Conservation (phyloP, 2,888 invertebrate species). For the Conistra vaccinii region DNA sequence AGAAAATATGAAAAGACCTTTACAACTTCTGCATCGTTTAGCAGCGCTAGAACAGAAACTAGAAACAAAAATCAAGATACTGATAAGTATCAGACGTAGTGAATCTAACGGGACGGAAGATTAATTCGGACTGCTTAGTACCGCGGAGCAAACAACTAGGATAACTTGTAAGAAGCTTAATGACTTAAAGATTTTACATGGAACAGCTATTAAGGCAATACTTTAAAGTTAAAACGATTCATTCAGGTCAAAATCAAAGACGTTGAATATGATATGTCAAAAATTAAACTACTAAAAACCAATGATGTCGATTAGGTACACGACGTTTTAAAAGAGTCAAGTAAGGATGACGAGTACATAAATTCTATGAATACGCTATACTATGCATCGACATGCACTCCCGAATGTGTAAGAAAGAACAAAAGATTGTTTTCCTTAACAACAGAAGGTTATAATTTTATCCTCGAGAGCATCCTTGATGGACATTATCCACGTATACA, state of each 20-base stretch:
- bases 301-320: slow-evolving; percentile 3
- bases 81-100: neutral
- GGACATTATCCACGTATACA: slow-evolving; percentile 60
- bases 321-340: neutral
- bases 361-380: neutral
- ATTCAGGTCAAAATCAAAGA: neutral
- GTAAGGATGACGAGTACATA: neutral
- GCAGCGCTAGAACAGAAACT: neutral
- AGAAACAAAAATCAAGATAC: slow-evolving; percentile 10
- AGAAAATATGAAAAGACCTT: neutral
- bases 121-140: slow-evolving; percentile 9
- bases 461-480: slow-evolving; percentile 54
- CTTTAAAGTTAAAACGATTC: neutral
- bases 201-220: neutral
- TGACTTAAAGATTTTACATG: neutral
- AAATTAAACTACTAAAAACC: neutral
- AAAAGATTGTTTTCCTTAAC: slow-evolving; percentile 27
- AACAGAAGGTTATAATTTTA: slow-evolving; percentile 45
- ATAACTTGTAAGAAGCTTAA: slow-evolving; percentile 9
- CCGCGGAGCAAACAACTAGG: neutral
- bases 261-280: neutral
- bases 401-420: slow-evolving; percentile 2
- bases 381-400: slow-evolving; percentile 17
- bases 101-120: slow-evolving; percentile 23
- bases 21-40: neutral